These are phyloP conservation scores for Malaclemys terrapin DNA, from an alignment of 2,113 vertebrate species.

Conservation along the genomic window DNA sequence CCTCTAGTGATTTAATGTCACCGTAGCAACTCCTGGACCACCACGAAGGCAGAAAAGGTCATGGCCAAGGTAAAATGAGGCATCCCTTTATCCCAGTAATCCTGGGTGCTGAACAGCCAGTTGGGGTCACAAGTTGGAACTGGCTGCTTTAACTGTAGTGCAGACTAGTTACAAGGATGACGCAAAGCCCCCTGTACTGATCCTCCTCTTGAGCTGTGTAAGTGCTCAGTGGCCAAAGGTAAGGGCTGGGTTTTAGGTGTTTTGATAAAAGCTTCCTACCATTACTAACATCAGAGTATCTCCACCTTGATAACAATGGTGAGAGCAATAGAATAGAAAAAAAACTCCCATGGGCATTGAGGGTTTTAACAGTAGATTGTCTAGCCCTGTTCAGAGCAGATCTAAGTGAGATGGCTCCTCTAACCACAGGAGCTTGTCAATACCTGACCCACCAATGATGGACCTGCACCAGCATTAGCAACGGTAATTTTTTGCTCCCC, in stretches of 20 bases:
- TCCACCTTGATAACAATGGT: not conserved
- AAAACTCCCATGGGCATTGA: not conserved
- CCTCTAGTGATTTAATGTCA: not conserved
- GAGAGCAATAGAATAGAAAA: not conserved
- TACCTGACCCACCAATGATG: not conserved
- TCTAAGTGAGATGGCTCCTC: not conserved
- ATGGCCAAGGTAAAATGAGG: not conserved
- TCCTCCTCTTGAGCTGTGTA: not conserved
- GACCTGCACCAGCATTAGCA: not conserved
- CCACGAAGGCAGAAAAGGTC: not conserved
- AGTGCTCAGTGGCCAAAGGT: rapidly evolving
- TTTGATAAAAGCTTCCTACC: not conserved
- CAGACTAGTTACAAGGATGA: not conserved
- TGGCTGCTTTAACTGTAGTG: rapidly evolving
- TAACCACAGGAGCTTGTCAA: not conserved
- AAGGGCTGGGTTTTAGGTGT: not conserved
- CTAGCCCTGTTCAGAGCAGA: not conserved
- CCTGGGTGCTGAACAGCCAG: not conserved
- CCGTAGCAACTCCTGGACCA: not conserved
- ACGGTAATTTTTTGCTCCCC: not conserved
- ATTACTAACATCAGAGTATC: not conserved
- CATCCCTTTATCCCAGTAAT: no score
- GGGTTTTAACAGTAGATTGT: not conserved
- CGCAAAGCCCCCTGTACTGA: not conserved
- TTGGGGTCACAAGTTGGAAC: not conserved